A percentile compares a stretch with the other conserved stretches of the same genome.
Conservation (phyloP, 1,140 invertebrate species). For the Hestina assimilis region DNA sequence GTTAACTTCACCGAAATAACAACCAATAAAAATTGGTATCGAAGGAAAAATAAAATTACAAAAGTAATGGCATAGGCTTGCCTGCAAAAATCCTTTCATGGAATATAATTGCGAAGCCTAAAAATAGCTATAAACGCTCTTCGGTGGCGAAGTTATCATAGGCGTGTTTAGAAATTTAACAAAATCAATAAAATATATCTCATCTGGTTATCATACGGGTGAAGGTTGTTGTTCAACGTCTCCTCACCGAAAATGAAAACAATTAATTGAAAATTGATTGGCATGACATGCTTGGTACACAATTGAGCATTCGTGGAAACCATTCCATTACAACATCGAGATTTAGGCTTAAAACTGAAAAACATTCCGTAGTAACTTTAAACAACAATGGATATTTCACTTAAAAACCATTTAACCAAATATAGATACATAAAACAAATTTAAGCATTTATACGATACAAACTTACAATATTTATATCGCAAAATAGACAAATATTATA, state of each 20-base stretch:
- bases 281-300: slow-evolving; percentile 40
- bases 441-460: background rate
- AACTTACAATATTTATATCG: background rate
- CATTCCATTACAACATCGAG: slow-evolving; percentile 22
- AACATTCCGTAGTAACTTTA: slow-evolving; percentile 4
- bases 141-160: no score
- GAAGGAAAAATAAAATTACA: no score
- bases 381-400: background rate
- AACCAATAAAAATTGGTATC: no score
- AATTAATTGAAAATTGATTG: slow-evolving; percentile 26
- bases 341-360: slow-evolving; percentile 37
- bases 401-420: slow-evolving; percentile 1
- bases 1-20: no score
- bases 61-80: no score
- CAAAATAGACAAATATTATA: background rate
- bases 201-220: no score
- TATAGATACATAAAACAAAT: background rate
- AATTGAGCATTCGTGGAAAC: slow-evolving; percentile 22
- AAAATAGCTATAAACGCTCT: no score
- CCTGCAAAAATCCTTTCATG: no score
- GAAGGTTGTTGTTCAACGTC: no score
- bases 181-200: no score
- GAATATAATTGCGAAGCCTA: no score
- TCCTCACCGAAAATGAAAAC: slow-evolving; percentile 16
- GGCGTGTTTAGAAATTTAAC: no score